A percentile compares a stretch with the other conserved stretches of the same genome.
phyloP scores from a whole-genome alignment of 53 echinoderm and acorn worm species.

The Glandiceps talaboti region DNA sequence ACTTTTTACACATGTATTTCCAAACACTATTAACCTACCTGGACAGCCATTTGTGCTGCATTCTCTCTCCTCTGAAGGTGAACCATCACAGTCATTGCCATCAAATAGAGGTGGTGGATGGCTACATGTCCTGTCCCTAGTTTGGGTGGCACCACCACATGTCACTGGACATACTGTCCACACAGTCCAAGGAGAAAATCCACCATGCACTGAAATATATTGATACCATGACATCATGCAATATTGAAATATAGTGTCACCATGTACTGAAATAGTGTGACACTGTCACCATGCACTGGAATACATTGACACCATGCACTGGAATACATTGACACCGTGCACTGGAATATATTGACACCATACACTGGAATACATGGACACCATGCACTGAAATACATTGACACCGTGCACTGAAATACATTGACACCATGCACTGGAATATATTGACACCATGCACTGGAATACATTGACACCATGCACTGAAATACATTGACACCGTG shows the following conservation, averaged over 20 bases:
- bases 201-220: slow-evolving; percentile 44
- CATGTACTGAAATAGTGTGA: not conserved
- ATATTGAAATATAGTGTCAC: too few species aligned
- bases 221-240: not conserved
- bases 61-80: slow-evolving; percentile 46
- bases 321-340: slow-evolving; percentile 42
- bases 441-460: not conserved
- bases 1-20: too few species aligned
- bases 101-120: slow-evolving; percentile 64
- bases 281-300: slow-evolving; percentile 45
- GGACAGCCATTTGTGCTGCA: slow-evolving; percentile 68
- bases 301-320: not conserved
- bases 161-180: slow-evolving; percentile 63
- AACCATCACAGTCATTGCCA: slow-evolving; percentile 42
- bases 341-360: slow-evolving; percentile 17
- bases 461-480: slow-evolving; percentile 53
- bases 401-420: not conserved
- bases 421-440: slow-evolving; percentile 49
- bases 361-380: slow-evolving; percentile 1
- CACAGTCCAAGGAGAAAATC: slow-evolving; percentile 34
- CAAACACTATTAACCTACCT: too few species aligned
- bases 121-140: slow-evolving; percentile 35
- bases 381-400: slow-evolving; percentile 39
- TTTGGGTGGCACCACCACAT: slow-evolving; percentile 52
- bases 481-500: slow-evolving; percentile 1